Conservation (phyloP, 23 tunicate genomes). For the Aplidium turbinatum region DNA sequence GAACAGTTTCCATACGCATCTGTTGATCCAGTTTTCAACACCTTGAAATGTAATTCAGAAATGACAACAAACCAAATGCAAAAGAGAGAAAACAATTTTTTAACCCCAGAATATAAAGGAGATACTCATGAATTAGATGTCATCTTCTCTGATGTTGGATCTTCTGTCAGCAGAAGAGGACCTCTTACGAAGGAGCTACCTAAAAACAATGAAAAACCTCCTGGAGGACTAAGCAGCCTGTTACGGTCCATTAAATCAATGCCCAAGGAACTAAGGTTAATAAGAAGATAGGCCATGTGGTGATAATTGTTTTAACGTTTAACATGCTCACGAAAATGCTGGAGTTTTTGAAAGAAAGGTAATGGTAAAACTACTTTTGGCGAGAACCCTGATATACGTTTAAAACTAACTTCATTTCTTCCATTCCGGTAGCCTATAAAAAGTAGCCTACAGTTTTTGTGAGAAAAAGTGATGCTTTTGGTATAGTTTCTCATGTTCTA, state of each 20-base stretch:
- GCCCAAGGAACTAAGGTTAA: constrained; percentile 69
- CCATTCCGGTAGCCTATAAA: too few relatives aligned
- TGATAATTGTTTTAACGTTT: too few relatives aligned
- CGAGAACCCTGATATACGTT: too few relatives aligned
- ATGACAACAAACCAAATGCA: not conserved
- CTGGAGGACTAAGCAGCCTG: constrained; percentile 34
- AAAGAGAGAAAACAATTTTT: not conserved
- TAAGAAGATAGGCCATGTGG: not conserved
- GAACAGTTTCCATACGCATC: constrained; percentile 9
- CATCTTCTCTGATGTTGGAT: not conserved
- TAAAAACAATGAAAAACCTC: not conserved
- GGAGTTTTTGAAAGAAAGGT: too few relatives aligned
- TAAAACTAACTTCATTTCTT: too few relatives aligned
- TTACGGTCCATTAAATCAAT: constrained; percentile 46
- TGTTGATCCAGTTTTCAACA: constrained; percentile 25
- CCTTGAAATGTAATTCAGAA: not conserved
- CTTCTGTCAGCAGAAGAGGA: not conserved
- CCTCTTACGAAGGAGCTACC: not conserved
- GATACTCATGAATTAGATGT: not conserved
- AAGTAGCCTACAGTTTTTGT: too few relatives aligned
- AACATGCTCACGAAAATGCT: too few relatives aligned
- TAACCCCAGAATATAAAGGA: too few relatives aligned
- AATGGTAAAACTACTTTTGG: too few relatives aligned
- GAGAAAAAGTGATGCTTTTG: too few relatives aligned
- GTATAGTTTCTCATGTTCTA: too few relatives aligned